A percentile compares a stretch with the other conserved stretches of the same genome.
Evolutionary conservation across 2,888 invertebrate species (phyloP).

Genomic region (Falcaria lacertinaria): DNA sequence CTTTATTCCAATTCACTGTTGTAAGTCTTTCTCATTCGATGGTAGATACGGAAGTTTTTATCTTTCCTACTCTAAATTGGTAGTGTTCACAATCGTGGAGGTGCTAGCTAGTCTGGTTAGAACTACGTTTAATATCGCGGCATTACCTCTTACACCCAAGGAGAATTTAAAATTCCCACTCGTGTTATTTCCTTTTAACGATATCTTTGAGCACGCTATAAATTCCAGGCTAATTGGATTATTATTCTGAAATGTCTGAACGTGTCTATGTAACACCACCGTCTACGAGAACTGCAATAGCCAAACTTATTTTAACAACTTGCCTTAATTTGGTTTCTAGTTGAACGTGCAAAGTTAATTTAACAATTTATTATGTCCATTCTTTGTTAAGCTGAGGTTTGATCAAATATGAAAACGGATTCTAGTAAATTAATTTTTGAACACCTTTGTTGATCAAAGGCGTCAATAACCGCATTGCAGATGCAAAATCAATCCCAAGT

Average conservation of each 20-base stretch:
- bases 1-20: not conserved
- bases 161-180: constrained; percentile 22
- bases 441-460: not conserved
- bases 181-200: constrained; percentile 33
- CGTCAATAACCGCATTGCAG: not conserved
- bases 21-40: not conserved
- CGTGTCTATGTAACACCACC: constrained; percentile 26
- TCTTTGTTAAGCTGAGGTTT: not conserved
- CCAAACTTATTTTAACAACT: constrained; percentile 38
- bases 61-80: not conserved
- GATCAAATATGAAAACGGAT: too few relatives aligned
- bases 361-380: constrained; percentile 1
- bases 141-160: constrained; percentile 4
- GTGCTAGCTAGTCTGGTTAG: not conserved
- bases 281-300: constrained; percentile 23
- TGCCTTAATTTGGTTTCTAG: constrained; percentile 38
- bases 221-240: constrained; percentile 57
- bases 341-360: constrained; percentile 38
- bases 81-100: not conserved
- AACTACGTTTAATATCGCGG: not conserved
- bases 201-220: constrained; percentile 37
- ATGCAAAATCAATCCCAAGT: not conserved
- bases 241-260: constrained; percentile 43
- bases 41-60: not conserved
- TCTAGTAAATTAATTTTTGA: too few relatives aligned